These are phyloP conservation scores for Habroteleia sp. DNA, from an alignment of 2,888 invertebrate genomes.

Conservation along the genomic window DNA sequence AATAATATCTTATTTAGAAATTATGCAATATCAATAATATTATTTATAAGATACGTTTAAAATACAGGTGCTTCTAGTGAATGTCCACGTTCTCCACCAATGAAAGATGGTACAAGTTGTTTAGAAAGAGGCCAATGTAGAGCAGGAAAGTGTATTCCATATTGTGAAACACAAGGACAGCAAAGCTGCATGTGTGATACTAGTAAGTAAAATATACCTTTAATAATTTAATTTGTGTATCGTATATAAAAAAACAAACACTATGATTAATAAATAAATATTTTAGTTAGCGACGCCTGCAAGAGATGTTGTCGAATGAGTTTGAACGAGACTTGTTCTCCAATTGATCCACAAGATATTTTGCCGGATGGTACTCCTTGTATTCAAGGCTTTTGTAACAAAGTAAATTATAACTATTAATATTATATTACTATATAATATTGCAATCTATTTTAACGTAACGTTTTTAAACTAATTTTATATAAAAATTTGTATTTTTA, in stretches of 20 bases:
- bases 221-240: too few species aligned
- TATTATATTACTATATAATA: conserved; percentile 1
- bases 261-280: too few species aligned
- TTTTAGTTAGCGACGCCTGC: conserved; percentile 94
- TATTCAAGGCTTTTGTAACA: conserved; percentile 97
- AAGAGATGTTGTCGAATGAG: conserved; percentile 96
- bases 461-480: too few species aligned
- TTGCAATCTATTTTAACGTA: too few species aligned
- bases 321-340: conserved; percentile 94
- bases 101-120: conserved; percentile 93
- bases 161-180: conserved; percentile 95
- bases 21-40: too few species aligned
- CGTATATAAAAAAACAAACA: too few species aligned
- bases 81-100: conserved; percentile 93
- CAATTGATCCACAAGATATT: conserved; percentile 93
- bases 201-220: conserved; percentile 85
- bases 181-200: conserved; percentile 98
- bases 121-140: conserved; percentile 95
- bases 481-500: not conserved
- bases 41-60: too few species aligned
- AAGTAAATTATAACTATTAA: conserved; percentile 84
- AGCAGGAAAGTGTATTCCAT: conserved; percentile 95
- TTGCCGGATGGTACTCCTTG: conserved; percentile 97
- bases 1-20: not conserved
- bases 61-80: conserved; percentile 86